phyloP scores from a whole-genome alignment of 1,140 invertebrate species.

The Melanaphis sacchari region DNA sequence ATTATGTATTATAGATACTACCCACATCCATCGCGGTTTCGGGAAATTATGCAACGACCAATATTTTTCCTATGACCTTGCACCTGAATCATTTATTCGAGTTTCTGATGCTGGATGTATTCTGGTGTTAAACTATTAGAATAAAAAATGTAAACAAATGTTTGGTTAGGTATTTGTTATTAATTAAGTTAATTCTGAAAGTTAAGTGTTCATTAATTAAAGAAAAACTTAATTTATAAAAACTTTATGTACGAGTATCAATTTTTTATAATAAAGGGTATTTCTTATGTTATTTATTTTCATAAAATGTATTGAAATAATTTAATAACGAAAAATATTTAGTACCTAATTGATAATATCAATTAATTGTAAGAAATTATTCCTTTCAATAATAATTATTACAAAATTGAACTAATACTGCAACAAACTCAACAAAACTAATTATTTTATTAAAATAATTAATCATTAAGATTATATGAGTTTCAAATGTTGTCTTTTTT shows the following conservation, averaged over 20 bases:
- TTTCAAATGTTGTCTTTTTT: no score
- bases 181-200: neutral
- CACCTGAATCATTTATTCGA: neutral
- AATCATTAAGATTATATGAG: neutral
- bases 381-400: neutral
- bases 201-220: neutral
- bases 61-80: neutral
- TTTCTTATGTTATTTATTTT: neutral
- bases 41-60: neutral
- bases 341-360: neutral
- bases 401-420: neutral
- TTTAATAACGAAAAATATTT: neutral
- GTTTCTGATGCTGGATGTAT: no score
- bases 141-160: no score
- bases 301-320: neutral
- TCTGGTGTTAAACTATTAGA: no score
- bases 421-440: neutral
- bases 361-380: neutral
- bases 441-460: neutral
- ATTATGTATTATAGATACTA: neutral
- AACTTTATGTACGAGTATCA: neutral
- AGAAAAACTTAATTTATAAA: no score
- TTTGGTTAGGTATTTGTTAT: neutral
- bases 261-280: neutral
- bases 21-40: neutral